A percentile compares a stretch with the other conserved stretches of the same genome.
phyloP scores from a whole-genome alignment of 2,113 vertebrate species.

The Axis porcinus region DNA sequence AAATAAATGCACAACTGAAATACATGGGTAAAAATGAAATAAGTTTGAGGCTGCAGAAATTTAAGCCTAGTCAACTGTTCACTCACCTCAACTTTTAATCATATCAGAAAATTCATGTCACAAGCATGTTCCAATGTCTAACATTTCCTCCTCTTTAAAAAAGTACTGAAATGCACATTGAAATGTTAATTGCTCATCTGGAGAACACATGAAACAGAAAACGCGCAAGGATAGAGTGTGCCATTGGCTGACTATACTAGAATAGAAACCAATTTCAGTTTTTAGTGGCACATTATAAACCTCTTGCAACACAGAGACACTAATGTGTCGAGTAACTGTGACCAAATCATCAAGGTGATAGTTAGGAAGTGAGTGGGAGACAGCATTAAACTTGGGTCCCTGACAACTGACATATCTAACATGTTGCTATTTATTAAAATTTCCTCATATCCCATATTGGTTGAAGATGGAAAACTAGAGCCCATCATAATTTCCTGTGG shows the following conservation, averaged over 20 bases:
- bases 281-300: neutral
- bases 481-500: neutral
- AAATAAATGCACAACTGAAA: neutral
- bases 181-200: conserved; percentile 45
- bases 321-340: neutral
- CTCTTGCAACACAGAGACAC: neutral
- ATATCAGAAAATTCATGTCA: conserved; percentile 28
- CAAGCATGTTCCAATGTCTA: neutral
- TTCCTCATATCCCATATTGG: neutral
- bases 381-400: neutral
- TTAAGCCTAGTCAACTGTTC: neutral
- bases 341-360: neutral
- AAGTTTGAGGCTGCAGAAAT: neutral
- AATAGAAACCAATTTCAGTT: neutral
- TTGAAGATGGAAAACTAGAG: neutral
- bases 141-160: conserved; percentile 24
- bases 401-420: neutral
- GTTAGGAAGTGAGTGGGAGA: neutral
- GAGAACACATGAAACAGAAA: conserved; percentile 13
- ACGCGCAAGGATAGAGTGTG: neutral
- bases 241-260: neutral
- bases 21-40: neutral
- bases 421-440: neutral
- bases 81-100: conserved; percentile 9
- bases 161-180: neutral